A percentile compares a stretch with the other conserved stretches of the same genome.
phyloP scores from a whole-genome alignment of 2,888 invertebrate species.

The Dendrolimus houi region DNA sequence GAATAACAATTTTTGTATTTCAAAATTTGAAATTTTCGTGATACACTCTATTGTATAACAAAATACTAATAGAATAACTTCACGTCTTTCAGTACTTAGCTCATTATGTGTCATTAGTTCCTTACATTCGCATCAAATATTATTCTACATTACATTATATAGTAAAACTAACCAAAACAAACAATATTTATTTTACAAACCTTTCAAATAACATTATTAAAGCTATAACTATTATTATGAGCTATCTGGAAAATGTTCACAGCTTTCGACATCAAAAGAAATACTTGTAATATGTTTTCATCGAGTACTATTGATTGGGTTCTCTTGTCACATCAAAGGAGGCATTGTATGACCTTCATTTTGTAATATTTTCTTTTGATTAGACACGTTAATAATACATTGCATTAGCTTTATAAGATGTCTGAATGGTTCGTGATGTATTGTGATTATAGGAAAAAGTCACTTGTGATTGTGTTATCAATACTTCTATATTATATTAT shows the following conservation, averaged over 20 bases:
- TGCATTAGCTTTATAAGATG: not conserved
- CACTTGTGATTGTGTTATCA: not conserved
- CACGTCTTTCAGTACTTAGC: no score
- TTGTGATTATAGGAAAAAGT: not conserved
- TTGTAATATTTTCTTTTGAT: not conserved
- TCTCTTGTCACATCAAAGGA: slow-evolving; percentile 69
- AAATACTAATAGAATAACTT: no score
- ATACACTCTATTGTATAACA: no score
- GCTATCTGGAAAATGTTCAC: not conserved
- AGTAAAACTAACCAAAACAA: no score
- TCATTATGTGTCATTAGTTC: no score
- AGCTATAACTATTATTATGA: not conserved
- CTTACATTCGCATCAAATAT: no score
- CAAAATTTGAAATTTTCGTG: no score
- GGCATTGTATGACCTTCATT: slow-evolving; percentile 48
- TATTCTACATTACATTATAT: no score
- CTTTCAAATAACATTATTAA: not conserved
- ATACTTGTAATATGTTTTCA: slow-evolving; percentile 33
- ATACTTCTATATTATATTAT: no score
- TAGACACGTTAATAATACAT: not conserved
- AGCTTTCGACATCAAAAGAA: slow-evolving; percentile 41
- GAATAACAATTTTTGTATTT: no score
- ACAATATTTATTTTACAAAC: not conserved
- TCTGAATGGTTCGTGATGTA: not conserved
- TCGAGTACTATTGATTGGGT: slow-evolving; percentile 59